Percentiles rank a stretch among this genome's conserved stretches.
phyloP scores from a whole-genome alignment of 1,140 invertebrate genomes.

The Diploscapter pachys region DNA sequence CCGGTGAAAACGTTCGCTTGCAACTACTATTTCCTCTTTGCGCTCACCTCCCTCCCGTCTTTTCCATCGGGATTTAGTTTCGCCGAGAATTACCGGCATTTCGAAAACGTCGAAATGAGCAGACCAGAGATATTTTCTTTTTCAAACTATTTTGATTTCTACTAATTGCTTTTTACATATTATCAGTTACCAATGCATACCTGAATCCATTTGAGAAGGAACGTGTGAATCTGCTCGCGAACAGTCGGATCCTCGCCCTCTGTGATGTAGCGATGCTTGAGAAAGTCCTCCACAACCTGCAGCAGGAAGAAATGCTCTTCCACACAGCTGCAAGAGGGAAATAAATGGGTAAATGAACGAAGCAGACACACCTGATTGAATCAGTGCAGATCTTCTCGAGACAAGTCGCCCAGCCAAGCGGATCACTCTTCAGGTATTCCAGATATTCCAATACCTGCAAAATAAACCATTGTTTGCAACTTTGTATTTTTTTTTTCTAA shows the following conservation, averaged over 20 bases:
- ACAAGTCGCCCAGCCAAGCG: slow-evolving; percentile 32
- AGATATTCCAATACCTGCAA: slow-evolving; percentile 33
- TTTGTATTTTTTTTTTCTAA: too few relatives aligned
- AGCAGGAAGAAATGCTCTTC: slow-evolving; percentile 40
- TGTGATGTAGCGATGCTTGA: slow-evolving; percentile 18
- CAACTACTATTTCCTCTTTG: too few relatives aligned
- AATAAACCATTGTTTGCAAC: slow-evolving; percentile 2
- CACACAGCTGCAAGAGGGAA: slow-evolving; percentile 20
- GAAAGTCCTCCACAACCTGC: slow-evolving; percentile 37
- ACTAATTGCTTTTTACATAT: too few relatives aligned
- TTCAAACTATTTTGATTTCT: too few relatives aligned
- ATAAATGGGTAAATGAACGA: background rate
- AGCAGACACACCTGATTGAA: slow-evolving; percentile 10
- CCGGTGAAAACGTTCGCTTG: too few relatives aligned
- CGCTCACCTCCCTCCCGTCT: too few relatives aligned
- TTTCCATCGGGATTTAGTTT: too few relatives aligned
- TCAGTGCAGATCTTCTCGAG: slow-evolving; percentile 23
- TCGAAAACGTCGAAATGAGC: too few relatives aligned
- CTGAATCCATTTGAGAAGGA: slow-evolving; percentile 23
- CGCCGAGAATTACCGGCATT: too few relatives aligned
- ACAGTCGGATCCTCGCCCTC: background rate
- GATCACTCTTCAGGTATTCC: slow-evolving; percentile 34
- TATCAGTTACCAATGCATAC: too few relatives aligned
- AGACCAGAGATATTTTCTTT: too few relatives aligned
- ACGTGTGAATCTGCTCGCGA: slow-evolving; percentile 28